Base-by-base conservation (phyloP, 1,140 invertebrate species). In the Tigriopus japonicus region DNA sequence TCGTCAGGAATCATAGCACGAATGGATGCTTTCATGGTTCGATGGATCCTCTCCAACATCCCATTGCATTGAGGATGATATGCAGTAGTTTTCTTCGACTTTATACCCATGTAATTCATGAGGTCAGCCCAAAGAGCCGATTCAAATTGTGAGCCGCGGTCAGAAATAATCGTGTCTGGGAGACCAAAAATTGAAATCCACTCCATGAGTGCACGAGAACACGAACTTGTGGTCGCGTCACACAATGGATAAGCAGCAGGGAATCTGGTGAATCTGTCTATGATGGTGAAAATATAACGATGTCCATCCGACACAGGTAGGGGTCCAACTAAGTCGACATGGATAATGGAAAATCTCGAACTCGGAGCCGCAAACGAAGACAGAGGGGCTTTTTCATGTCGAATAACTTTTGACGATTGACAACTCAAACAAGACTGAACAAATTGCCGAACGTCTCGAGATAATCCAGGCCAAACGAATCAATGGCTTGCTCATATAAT, bases 261-360 rank as follows among this genome's bases (percentile, higher is more conserved):
- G n/a, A n/a, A n/a, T n/a, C n/a, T 58, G 0, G 71, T 71, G 62
- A 68, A 75, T 5, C 71, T 52, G 61, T 76, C 71, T 1, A 74
- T 70, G 6, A 67, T 65, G 0, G 74, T 76, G 0, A 76, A 63
- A 12, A 64, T 63, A 52, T 76, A 75, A 14, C 23, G 21, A 49
- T 62, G 68, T 14, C 66, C 69, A 6, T 69, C 21, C n/a, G n/a
- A n/a, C n/a, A n/a, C n/a, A n/a, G 73, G 71, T 5, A 77, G 51
- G 0, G 70, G 74, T 0, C 73, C 71, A 13, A 78, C 66, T 0
- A 78, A 65, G 64, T 78, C 76, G 0, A 77, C 62, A 63, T 78
- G 72, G 0, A 77, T 63, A 56, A 74, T 69, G 1, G 65, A 45
- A 56, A 77, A 76, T 0, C 70, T 28, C 0, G 28, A 12, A 2